A percentile compares a stretch with the other conserved stretches of the same genome.
Conservation (phyloP, 2,888 invertebrate genomes). For the Diogma glabrata region DNA sequence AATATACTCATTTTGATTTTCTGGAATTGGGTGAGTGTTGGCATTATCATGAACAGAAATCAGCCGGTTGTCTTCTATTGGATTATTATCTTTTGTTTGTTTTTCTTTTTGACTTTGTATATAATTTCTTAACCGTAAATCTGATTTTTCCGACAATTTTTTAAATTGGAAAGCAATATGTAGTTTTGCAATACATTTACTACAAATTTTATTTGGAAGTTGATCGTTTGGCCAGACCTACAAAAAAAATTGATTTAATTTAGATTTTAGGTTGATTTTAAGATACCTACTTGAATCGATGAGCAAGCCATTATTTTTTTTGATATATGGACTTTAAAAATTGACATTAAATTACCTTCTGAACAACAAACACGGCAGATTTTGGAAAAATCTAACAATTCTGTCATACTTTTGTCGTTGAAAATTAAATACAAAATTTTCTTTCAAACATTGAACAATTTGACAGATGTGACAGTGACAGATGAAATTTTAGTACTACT, state of each 20-base stretch:
- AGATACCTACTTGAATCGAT: constrained; percentile 33
- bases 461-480: too few species aligned
- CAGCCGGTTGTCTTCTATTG: background rate
- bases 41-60: background rate
- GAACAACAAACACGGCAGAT: constrained; percentile 11
- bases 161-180: constrained; percentile 39
- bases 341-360: constrained; percentile 11
- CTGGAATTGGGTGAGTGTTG: background rate
- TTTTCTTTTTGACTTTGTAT: constrained; percentile 20
- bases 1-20: constrained; percentile 24
- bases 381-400: constrained; percentile 9
- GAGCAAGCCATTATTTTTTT: constrained; percentile 39
- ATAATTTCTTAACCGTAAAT: constrained; percentile 34
- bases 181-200: constrained; percentile 37
- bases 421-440: too few species aligned
- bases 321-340: constrained; percentile 19
- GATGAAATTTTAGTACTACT: too few species aligned
- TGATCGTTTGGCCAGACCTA: constrained; percentile 40
- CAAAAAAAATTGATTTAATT: background rate
- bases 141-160: constrained; percentile 38
- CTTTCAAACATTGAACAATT: too few species aligned
- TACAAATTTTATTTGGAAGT: constrained; percentile 37
- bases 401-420: constrained; percentile 5
- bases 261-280: too few species aligned
- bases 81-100: background rate